Evolutionary conservation across 2,113 vertebrate species (phyloP).

Genomic region (Scytalopus superciliaris): DNA sequence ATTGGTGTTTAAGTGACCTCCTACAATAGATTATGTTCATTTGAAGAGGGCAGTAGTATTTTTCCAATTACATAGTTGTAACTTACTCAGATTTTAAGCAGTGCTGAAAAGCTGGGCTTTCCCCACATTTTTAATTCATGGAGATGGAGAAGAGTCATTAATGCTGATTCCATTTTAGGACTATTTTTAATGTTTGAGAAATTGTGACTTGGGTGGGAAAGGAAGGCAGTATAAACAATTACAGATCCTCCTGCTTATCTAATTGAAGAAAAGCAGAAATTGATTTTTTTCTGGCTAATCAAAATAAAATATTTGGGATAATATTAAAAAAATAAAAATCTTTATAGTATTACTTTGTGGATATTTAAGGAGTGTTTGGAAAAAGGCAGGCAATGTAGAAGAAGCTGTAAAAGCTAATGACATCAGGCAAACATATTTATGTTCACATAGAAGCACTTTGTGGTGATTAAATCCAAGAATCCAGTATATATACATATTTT

Average conservation of each 20-base stretch:
- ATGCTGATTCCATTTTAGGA: not conserved
- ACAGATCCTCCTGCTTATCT: not conserved
- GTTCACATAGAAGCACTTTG: not conserved
- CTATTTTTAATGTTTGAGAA: not conserved
- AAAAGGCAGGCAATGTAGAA: not conserved
- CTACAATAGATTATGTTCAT: not conserved
- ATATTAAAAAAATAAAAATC: too few relatives aligned
- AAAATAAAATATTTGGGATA: not conserved
- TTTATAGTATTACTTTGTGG: not conserved
- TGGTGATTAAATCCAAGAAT: not conserved
- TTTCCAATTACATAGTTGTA: not conserved
- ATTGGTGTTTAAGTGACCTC: not conserved
- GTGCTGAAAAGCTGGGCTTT: fast-evolving
- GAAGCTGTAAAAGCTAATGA: not conserved
- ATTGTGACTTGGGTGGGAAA: not conserved
- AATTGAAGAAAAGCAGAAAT: not conserved
- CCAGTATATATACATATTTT: not conserved
- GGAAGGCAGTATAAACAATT: not conserved
- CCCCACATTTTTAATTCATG: not conserved
- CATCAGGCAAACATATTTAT: not conserved
- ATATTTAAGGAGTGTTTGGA: not conserved
- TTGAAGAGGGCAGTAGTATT: not conserved
- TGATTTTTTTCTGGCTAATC: fast-evolving
- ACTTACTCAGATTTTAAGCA: not conserved
- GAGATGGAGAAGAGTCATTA: not conserved